phyloP scores from a whole-genome alignment of 2,888 invertebrate species.

The Calliopum simillimum region DNA sequence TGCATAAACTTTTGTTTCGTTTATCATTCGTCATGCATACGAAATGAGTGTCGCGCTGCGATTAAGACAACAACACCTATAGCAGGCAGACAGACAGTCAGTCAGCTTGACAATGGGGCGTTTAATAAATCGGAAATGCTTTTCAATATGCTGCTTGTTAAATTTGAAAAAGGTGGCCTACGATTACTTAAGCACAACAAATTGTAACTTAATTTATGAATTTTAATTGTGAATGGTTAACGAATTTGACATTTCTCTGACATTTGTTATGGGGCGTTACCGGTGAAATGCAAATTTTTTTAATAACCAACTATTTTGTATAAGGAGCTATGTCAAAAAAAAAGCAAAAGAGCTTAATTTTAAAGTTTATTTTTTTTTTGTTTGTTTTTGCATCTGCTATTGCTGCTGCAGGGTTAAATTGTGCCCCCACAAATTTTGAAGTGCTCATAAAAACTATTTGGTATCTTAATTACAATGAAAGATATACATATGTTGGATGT shows the following conservation, averaged over 20 bases:
- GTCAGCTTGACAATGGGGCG: conserved; percentile 9
- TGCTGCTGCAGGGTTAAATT: too few relatives aligned
- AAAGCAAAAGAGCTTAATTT: too few relatives aligned
- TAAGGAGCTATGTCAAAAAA: too few relatives aligned
- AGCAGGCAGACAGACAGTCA: neutral
- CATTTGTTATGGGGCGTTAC: neutral
- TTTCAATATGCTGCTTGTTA: conserved; percentile 12
- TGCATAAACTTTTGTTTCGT: too few relatives aligned
- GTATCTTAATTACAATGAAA: too few relatives aligned
- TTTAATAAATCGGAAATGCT: neutral
- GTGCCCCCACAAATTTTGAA: too few relatives aligned
- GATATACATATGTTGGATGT: too few relatives aligned
- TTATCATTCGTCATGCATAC: conserved; percentile 18
- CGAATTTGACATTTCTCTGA: neutral
- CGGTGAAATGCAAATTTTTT: neutral
- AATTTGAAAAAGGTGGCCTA: neutral
- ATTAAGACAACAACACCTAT: neutral
- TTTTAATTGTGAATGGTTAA: conserved; percentile 15
- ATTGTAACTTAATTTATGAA: conserved; percentile 20
- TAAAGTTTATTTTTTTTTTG: too few relatives aligned
- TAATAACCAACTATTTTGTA: too few relatives aligned
- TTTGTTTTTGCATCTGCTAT: too few relatives aligned
- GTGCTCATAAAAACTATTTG: too few relatives aligned
- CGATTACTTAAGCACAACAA: conserved; percentile 1
- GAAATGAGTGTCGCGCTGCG: conserved; percentile 19